Percentiles rank a stretch among this genome's conserved stretches.
Conservation (phyloP, 2,113 vertebrate species). For the Columba livia region DNA sequence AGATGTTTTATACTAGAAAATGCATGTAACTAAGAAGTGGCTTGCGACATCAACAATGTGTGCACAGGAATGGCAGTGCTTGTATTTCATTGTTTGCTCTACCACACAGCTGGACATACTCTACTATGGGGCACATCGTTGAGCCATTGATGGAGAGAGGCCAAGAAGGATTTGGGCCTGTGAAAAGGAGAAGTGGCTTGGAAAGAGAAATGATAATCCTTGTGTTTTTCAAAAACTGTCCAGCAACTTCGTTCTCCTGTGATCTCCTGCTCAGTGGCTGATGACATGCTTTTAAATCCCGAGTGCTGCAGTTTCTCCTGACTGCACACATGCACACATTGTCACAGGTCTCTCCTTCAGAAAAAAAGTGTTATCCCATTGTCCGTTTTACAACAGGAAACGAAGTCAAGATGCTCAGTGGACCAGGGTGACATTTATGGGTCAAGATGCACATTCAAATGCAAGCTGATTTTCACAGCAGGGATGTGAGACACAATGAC, state of each 20-base stretch:
- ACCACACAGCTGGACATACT: not conserved
- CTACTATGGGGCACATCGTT: not conserved
- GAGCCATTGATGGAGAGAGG: not conserved
- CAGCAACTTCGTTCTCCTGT: constrained; percentile 58
- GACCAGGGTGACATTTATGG: constrained; percentile 79
- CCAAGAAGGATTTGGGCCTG: not conserved
- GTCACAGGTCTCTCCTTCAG: constrained; percentile 49
- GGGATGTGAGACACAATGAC: constrained; percentile 74
- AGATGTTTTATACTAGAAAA: not conserved
- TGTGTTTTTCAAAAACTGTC: constrained; percentile 50
- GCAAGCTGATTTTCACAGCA: constrained; percentile 77
- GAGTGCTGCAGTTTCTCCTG: constrained; percentile 46
- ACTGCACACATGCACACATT: constrained; percentile 56
- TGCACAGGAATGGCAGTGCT: rapidly evolving
- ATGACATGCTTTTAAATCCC: constrained; percentile 66
- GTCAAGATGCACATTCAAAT: constrained; percentile 79
- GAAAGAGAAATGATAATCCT: constrained; percentile 70
- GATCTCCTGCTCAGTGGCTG: constrained; percentile 47
- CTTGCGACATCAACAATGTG: not conserved
- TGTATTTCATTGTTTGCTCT: not conserved
- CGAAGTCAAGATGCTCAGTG: constrained; percentile 76
- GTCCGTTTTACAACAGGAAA: constrained; percentile 76
- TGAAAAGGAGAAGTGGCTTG: constrained; percentile 68
- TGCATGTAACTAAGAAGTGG: not conserved
- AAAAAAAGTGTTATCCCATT: constrained; percentile 64